Conservation (phyloP, 2,113 vertebrate species). For the Clarias batrachus region DNA sequence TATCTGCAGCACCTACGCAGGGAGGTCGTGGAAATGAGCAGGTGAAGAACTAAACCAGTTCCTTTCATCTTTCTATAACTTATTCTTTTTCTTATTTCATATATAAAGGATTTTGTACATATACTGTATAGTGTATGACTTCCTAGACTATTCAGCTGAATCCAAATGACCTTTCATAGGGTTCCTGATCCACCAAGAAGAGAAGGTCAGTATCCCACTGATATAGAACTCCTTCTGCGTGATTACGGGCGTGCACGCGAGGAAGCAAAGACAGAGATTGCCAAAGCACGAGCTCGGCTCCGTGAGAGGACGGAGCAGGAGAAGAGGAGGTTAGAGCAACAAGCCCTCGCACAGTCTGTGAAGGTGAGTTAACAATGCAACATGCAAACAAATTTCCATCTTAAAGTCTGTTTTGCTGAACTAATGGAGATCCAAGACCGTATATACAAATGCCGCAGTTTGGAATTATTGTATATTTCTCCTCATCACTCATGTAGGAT, state of each 20-base stretch:
- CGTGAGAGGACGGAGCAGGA: conserved; percentile 84
- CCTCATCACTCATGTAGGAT: conserved; percentile 70
- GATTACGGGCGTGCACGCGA: conserved; percentile 87
- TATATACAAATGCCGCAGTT: background rate
- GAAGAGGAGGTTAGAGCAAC: conserved; percentile 82
- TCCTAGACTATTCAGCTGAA: background rate
- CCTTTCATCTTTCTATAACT: background rate
- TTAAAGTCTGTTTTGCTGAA: background rate
- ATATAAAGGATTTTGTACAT: no score
- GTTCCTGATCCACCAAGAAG: conserved; percentile 65
- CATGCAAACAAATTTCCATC: background rate
- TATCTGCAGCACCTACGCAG: conserved; percentile 81
- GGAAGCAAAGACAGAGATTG: conserved; percentile 89
- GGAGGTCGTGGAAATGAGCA: conserved; percentile 79
- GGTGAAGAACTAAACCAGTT: conserved; percentile 62
- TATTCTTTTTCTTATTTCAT: background rate
- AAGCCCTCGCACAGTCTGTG: conserved; percentile 74
- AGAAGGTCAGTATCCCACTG: conserved; percentile 72
- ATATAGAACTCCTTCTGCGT: conserved; percentile 82
- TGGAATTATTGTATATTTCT: background rate
- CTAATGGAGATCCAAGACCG: background rate
- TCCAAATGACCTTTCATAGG: conserved; percentile 63
- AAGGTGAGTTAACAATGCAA: conserved; percentile 67
- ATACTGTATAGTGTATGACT: background rate
- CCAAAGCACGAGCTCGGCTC: conserved; percentile 81